A percentile compares a stretch with the other conserved stretches of the same genome.
Evolutionary conservation across 2,888 invertebrate species (phyloP).

Genomic region (Drosophila acutilabella): DNA sequence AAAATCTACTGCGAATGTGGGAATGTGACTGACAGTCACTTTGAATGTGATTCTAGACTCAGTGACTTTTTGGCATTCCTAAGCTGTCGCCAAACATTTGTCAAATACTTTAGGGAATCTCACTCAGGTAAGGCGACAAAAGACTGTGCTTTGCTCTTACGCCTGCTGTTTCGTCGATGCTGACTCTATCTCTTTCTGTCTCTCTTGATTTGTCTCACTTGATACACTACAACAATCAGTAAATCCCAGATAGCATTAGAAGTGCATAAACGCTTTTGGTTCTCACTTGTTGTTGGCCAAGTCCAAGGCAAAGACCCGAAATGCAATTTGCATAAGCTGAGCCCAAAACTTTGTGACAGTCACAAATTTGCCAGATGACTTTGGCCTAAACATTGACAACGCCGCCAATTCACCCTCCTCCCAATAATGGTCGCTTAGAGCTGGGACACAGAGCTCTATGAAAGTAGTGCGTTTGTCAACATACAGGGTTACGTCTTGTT

Average conservation of each 20-base stretch:
- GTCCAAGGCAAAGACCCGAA: slow-evolving; percentile 12
- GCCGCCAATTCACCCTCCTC: not conserved
- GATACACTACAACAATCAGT: not conserved
- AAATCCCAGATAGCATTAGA: slow-evolving; percentile 6
- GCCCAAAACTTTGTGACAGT: slow-evolving; percentile 27
- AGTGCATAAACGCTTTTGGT: slow-evolving; percentile 1
- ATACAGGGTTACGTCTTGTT: no score
- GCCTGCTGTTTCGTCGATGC: not conserved
- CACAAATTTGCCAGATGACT: slow-evolving; percentile 33
- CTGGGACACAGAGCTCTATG: no score
- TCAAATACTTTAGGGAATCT: slow-evolving; percentile 6
- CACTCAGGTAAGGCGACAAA: slow-evolving; percentile 1
- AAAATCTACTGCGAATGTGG: not conserved
- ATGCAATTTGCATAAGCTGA: slow-evolving; percentile 38
- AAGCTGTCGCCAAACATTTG: slow-evolving; percentile 7
- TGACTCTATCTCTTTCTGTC: not conserved
- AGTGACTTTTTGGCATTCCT: slow-evolving; percentile 9
- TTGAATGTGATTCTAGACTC: not conserved
- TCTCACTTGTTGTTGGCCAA: slow-evolving; percentile 7
- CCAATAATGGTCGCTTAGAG: no score
- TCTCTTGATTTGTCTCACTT: not conserved
- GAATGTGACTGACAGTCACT: not conserved
- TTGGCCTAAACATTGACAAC: slow-evolving; percentile 13
- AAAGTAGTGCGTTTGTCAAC: no score
- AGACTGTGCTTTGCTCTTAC: not conserved